These are phyloP conservation scores for Nasua narica DNA, from an alignment of 2,797 vertebrate species.

Conservation along the genomic window DNA sequence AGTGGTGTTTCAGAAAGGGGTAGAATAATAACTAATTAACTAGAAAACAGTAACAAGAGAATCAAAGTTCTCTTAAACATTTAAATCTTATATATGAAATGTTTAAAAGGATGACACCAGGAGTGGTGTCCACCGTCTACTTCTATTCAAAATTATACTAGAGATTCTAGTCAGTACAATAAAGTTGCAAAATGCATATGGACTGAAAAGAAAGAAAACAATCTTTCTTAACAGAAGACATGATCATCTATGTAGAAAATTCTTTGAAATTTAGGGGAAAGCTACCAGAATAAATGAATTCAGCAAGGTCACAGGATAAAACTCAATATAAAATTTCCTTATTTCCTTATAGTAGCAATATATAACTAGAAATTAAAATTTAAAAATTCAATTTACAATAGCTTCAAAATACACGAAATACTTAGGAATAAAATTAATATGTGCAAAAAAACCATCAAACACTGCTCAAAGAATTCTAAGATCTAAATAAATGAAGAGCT, in stretches of 20 bases:
- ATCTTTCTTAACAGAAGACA: neutral
- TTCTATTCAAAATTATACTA: neutral
- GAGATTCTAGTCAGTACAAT: neutral
- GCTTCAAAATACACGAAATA: neutral
- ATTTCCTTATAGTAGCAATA: neutral
- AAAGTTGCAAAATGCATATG: neutral
- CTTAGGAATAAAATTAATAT: neutral
- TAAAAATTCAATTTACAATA: neutral
- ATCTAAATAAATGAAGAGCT: neutral
- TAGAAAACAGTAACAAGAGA: neutral
- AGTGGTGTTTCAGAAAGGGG: neutral
- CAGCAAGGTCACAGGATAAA: neutral
- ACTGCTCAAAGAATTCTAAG: neutral
- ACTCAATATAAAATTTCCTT: neutral
- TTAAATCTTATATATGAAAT: neutral
- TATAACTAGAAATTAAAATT: neutral
- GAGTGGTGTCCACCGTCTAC: neutral
- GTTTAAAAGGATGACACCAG: neutral
- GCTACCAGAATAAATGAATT: neutral
- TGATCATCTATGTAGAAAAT: neutral
- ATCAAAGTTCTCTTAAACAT: neutral
- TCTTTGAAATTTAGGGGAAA: neutral
- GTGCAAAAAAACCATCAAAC: neutral
- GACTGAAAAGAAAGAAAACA: neutral
- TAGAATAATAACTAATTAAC: neutral